Evolutionary conservation across 2,113 vertebrate species (phyloP), one percentile per base, ranked within the genome.

Genomic region (Aphelocoma coerulescens): DNA sequence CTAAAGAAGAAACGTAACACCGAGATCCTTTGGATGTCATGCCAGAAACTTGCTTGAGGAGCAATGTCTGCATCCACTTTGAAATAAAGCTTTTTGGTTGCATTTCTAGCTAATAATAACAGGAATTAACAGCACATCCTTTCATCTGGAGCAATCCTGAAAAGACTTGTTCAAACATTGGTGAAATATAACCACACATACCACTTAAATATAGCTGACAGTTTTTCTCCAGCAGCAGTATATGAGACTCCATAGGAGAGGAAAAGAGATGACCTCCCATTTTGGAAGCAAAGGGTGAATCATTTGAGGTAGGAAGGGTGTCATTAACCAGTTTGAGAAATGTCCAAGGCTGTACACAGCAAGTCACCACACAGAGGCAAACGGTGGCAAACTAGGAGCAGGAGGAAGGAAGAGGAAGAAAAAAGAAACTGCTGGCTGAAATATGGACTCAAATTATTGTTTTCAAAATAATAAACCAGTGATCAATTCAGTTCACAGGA

Each of bases 231-330:
- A 52, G 55, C 35, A 91, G 32, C 62, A 55, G 24, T 79, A 13
- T 55, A 8, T 15, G n/a, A 75, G 49, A 59, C 37, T 71, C 48
- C 2, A 11, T 63, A 71, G n/a, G 59, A 88, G 54, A 90, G 61
- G 73, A 81, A 93, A 74, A 77, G 55, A 74, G 57, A 80, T 74
- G 5, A 57, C 48, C 58, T 92, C 78, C 52, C 37, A 22, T 85
- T 96, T 94, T 93, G 88, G 92, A 93, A 96, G 90, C 57, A 81
- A 75, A 91, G 73, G n/a, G 48, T 92, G 88, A 94, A 86, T 94
- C 79, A 94, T 92, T 7, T 84, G 82, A 68, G 76, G 90, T 81
- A 61, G 79, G 79, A 87, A 96, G 88, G 77, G 79, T 91, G 44
- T 84, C 77, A 96, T 96, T 93, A 94, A 48, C 24, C 9, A 68